A percentile compares a stretch with the other conserved stretches of the same genome.
These are phyloP conservation scores for Bombus breviceps DNA, from an alignment of 1,140 invertebrate genomes.

Conservation along the genomic window DNA sequence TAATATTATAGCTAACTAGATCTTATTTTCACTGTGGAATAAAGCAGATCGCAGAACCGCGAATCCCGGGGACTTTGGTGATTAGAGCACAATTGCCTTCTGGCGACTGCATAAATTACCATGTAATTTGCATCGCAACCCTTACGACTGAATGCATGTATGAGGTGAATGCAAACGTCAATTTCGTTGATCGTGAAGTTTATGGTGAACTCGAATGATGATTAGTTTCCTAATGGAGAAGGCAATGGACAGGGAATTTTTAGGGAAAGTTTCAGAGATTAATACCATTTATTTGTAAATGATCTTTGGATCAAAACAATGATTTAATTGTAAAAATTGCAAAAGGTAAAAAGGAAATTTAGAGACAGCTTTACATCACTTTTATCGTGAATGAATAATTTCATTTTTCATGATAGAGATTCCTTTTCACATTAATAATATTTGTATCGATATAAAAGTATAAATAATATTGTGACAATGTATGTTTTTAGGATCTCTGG, in stretches of 20 bases:
- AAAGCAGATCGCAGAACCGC: conserved; percentile 23
- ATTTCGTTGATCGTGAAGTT: background rate
- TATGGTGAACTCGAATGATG: background rate
- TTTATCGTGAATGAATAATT: too few relatives aligned
- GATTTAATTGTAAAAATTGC: conserved; percentile 43
- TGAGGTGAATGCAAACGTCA: conserved; percentile 8
- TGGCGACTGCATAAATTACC: conserved; percentile 68
- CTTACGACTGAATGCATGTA: conserved; percentile 27
- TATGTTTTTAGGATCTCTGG: too few relatives aligned
- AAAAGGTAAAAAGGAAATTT: background rate
- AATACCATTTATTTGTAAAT: too few relatives aligned
- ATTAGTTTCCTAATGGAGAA: background rate
- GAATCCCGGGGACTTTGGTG: background rate
- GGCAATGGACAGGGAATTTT: background rate
- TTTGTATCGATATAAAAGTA: too few relatives aligned
- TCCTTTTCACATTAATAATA: too few relatives aligned
- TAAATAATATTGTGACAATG: too few relatives aligned
- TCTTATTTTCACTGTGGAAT: conserved; percentile 49
- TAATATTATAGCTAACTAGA: conserved; percentile 53
- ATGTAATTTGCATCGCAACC: conserved; percentile 48
- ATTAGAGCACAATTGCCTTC: conserved; percentile 57
- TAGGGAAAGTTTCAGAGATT: background rate
- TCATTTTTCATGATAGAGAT: too few relatives aligned
- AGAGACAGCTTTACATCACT: too few relatives aligned
- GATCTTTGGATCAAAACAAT: too few relatives aligned